Evolutionary conservation across 2,888 invertebrate species (phyloP), one percentile per base, ranked within the genome.

Genomic region (Dasypogon diadema): DNA sequence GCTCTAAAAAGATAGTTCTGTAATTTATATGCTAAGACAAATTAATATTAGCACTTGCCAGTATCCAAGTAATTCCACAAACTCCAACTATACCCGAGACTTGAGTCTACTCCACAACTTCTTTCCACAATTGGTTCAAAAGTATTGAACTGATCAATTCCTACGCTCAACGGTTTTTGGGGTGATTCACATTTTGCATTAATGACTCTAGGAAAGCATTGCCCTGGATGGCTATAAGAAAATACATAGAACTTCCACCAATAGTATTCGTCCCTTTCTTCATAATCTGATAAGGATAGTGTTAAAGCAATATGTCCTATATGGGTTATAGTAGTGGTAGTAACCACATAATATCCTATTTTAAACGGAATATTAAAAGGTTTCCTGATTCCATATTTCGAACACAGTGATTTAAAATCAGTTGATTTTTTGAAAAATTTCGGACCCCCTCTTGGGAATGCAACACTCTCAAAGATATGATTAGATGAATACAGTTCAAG

Each of bases 41-140:
- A 2, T 63, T 12, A 16, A 16, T 21, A 1, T 12, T 24, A 58
- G 51, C 34, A 37, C 48, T 55, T 72, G 74, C 77, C 34, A 21
- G 22, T 26, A 70, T 72, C 73, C 16, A 77, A 63, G 55, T 74
- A 76, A 76, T 77, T 60, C 26, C 73, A 55, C 2, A 76, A 8
- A 16, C 5, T 55, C 77, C 77, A 77, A 6, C 34, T 21, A 34
- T 63, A 70, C 16, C 60, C 5, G n/a, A 77, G 2, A 1, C n/a
- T 22, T 2, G 77, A 77, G 2, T 65, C 18, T 12, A 6, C 1
- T 34, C 76, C 76, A 37, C 77, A 77, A 48, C 76, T 65, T 51
- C 72, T 60, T 30, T 63, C 65, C 1, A 76, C 75, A 2, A 77
- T 34, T 1, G 75, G 46, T 8, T 73, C 30, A 48, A 77, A 18